Base-by-base conservation (phyloP, 2,888 invertebrate species). In the Lypha dubia region DNA sequence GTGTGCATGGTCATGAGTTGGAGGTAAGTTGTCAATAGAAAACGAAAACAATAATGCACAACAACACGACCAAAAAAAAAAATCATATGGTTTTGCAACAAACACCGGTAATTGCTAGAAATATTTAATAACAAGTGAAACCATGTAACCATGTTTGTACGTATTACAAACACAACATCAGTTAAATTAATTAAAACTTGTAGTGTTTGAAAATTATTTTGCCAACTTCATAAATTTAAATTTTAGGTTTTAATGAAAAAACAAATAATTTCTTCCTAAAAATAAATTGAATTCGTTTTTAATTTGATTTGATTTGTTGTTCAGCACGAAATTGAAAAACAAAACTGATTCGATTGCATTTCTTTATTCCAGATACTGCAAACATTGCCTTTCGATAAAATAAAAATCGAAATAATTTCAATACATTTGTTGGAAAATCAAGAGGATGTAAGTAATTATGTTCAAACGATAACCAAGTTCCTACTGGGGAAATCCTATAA, bases 1-100 rank as follows among this genome's bases (percentile, higher is more conserved):
- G 92, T 67, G 92, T 92, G 79, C 91, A 91, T 87, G 92, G 92
- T 87, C 91, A 92, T 88, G 92, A 92, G 87, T 88, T 92, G 86
- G 91, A 92, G 89, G 92, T 92, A 73, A 88, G 83, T 58, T 44
- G 38, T 9, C 22, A 60, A 32, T 41, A n/a, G 20, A 60, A 60
- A 75, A 44, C 32, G 13, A 67, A 67, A 70, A 32, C 28, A 24
- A 5, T 44, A 44, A n/a, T 3, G 4, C 22, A 8, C 24, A 44
- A n/a, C 7, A 7, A 46, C 15, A 13, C 41, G n/a, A 28, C 28
- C 5, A 28, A 4, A 28, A 28, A 63, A 20, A 20, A 28, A 17
- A 1, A 53, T 20, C n/a, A n/a, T n/a, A n/a, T n/a, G n/a, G n/a
- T 9, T 9, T 65, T 56, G 32, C 49, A 63, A 49, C n/a, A n/a